Percentiles rank a stretch among this genome's conserved stretches.
phyloP scores from a whole-genome alignment of 2,888 invertebrate genomes.

The Zhuqinia jingwanae region DNA sequence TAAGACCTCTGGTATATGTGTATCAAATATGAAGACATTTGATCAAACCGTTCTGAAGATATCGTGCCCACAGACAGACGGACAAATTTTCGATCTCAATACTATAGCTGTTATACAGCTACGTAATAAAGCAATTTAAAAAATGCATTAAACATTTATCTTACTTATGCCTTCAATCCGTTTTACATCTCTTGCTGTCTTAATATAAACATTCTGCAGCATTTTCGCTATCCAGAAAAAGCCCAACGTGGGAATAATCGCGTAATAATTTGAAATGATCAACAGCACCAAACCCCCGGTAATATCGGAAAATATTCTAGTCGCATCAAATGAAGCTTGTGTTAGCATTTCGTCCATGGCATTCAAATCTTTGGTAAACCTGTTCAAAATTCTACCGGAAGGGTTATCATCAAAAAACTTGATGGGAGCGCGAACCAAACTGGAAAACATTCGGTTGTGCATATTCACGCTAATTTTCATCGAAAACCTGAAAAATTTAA shows the following conservation, averaged over 20 bases:
- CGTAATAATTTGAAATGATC: constrained; percentile 80
- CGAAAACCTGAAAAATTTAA: constrained; percentile 81
- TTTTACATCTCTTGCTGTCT: constrained; percentile 65
- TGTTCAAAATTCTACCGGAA: constrained; percentile 61
- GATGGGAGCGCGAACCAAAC: constrained; percentile 81
- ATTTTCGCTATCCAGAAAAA: constrained; percentile 57
- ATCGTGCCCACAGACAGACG: too few species aligned
- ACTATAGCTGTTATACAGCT: too few species aligned
- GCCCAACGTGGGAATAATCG: constrained; percentile 17
- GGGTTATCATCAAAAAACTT: constrained; percentile 74
- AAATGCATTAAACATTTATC: not conserved
- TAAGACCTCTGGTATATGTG: too few species aligned
- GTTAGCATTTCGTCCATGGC: constrained; percentile 63
- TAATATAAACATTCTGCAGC: too few species aligned
- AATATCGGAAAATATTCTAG: constrained; percentile 6
- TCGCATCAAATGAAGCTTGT: constrained; percentile 44
- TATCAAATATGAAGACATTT: too few species aligned
- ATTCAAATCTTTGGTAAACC: constrained; percentile 67
- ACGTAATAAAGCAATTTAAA: too few species aligned
- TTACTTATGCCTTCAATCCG: constrained; percentile 50
- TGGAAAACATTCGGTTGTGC: constrained; percentile 82
- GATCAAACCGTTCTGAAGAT: too few species aligned
- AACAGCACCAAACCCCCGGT: constrained; percentile 12
- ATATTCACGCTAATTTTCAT: constrained; percentile 81
- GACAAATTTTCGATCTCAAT: too few species aligned